Conservation (phyloP, 1,140 invertebrate species). For the Amphibalanus amphitrite region DNA sequence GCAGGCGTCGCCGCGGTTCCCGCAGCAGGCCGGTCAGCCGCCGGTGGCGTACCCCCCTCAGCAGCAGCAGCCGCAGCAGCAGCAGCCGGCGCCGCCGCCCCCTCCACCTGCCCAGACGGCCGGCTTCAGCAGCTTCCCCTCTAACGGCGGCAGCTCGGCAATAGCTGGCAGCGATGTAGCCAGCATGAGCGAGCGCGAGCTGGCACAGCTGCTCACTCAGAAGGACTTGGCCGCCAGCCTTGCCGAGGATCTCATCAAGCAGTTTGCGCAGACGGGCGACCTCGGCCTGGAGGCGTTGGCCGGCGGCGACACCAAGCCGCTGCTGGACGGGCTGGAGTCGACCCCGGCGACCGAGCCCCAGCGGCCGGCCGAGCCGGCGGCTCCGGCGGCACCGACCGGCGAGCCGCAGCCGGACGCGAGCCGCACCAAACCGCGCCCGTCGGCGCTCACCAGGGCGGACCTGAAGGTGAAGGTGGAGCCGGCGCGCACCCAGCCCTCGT, state of each 20-base stretch:
- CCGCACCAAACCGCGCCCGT: not conserved
- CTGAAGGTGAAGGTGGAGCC: conserved; percentile 4
- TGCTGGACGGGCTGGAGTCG: not conserved
- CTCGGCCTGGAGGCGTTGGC: conserved; percentile 14
- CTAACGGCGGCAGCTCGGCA: not conserved
- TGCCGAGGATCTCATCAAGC: conserved; percentile 18
- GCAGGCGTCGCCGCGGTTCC: conserved; percentile 16
- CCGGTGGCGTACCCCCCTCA: conserved; percentile 12
- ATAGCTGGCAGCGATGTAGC: not conserved
- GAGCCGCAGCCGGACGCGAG: not conserved
- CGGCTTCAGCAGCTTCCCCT: not conserved
- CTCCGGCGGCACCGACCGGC: not conserved
- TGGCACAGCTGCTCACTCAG: conserved; percentile 1
- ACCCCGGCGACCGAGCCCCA: not conserved
- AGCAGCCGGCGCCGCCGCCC: not conserved
- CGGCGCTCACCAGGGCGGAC: not conserved
- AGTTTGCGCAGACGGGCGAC: conserved; percentile 17
- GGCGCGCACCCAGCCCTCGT: not conserved
- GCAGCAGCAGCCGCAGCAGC: no score
- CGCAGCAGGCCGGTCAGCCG: conserved; percentile 10
- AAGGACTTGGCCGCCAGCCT: conserved; percentile 4
- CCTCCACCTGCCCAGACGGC: no score
- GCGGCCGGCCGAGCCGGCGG: not conserved
- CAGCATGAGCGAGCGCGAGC: not conserved
- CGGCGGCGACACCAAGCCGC: not conserved